A percentile compares a stretch with the other conserved stretches of the same genome.
Evolutionary conservation across 2,113 vertebrate species (phyloP).

Genomic region (Myotis yumanensis): DNA sequence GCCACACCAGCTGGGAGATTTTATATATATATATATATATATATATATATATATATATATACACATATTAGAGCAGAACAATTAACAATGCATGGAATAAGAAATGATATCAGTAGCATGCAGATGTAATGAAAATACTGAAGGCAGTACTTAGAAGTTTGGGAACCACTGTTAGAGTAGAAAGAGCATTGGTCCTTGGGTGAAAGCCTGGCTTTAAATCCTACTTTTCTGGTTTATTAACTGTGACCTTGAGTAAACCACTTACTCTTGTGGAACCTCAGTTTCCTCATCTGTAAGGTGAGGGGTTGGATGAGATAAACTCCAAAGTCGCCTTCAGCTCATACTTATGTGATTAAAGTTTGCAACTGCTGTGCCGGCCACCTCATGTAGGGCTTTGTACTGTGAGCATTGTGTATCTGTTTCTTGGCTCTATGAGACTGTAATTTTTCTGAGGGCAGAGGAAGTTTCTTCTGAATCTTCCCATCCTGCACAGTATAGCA

Average conservation of each 20-base stretch:
- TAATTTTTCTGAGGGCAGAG: neutral
- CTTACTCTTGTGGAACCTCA: neutral
- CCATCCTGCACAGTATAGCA: neutral
- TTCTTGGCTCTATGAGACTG: neutral
- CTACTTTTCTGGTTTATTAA: neutral
- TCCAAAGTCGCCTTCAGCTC: constrained; percentile 3
- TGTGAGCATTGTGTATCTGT: neutral
- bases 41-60: no score
- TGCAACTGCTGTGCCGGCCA: neutral
- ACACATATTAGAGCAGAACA: neutral
- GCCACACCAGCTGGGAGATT: no score
- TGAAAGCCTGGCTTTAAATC: neutral
- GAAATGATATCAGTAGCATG: neutral
- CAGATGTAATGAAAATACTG: neutral
- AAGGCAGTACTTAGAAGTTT: neutral
- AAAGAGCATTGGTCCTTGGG: neutral
- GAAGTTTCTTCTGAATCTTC: constrained; percentile 31
- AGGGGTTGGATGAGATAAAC: constrained; percentile 40
- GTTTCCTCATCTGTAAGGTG: constrained; percentile 58
- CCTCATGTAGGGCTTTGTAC: neutral
- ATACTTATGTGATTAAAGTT: constrained; percentile 31
- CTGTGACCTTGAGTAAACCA: constrained; percentile 22
- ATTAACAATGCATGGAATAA: neutral
- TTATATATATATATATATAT: no score
- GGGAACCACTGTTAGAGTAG: neutral